Evolutionary conservation across 2,113 vertebrate species (phyloP).

Genomic region (Dasyornis broadbenti): DNA sequence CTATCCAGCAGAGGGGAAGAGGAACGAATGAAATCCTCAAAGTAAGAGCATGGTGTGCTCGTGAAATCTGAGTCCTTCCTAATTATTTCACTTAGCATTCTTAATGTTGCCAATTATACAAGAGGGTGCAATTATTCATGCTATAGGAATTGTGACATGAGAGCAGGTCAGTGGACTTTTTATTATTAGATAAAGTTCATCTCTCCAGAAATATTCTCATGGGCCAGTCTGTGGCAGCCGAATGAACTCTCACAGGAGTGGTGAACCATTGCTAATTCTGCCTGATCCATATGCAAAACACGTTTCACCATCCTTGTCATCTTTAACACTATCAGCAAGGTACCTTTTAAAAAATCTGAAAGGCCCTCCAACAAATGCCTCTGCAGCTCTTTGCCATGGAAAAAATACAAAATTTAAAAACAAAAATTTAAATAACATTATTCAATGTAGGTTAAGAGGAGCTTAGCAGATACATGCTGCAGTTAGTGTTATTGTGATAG

Average conservation of each 20-base stretch:
- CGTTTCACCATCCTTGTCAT: neutral
- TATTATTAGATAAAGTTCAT: conserved; percentile 51
- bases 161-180: conserved; percentile 44
- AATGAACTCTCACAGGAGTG: conserved; percentile 24
- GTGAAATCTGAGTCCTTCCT: neutral
- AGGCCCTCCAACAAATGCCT: neutral
- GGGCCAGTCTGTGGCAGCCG: neutral
- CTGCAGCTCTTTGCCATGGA: neutral
- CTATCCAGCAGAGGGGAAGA: neutral
- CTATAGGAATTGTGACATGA: conserved; percentile 13
- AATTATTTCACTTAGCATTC: conserved; percentile 42
- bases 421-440: neutral
- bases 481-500: neutral
- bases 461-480: neutral
- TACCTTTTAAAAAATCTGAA: neutral
- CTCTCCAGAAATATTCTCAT: conserved; percentile 38
- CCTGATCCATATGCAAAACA: neutral
- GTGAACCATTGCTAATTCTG: neutral
- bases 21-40: neutral
- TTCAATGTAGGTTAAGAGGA: neutral
- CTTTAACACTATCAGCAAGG: neutral
- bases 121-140: conserved; percentile 30
- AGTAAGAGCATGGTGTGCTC: neutral
- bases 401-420: neutral
- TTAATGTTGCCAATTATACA: conserved; percentile 50